Conservation (phyloP, 2,113 vertebrate genomes). For the Chloebia gouldiae region DNA sequence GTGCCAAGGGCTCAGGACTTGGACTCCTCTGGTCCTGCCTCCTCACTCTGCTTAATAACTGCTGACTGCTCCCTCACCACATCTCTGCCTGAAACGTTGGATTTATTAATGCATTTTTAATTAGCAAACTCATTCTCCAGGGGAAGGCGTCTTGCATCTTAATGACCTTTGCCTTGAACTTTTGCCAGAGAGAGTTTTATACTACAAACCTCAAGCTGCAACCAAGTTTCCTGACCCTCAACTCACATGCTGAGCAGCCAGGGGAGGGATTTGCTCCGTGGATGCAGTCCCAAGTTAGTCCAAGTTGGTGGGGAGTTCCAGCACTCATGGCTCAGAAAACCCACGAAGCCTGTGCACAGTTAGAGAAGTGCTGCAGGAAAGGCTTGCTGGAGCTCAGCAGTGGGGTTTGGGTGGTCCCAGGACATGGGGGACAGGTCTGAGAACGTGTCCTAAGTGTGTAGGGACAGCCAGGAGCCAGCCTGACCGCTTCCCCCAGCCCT, state of each 20-base stretch:
- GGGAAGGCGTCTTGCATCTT: slow-evolving; percentile 16
- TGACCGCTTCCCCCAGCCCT: not conserved
- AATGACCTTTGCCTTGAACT: slow-evolving; percentile 2
- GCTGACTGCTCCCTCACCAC: not conserved
- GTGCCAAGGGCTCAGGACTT: not conserved
- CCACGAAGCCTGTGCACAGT: not conserved
- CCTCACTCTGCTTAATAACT: not conserved
- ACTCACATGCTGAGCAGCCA: not conserved
- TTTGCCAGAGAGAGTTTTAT: not conserved
- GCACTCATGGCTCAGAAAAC: not conserved
- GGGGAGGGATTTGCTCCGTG: not conserved
- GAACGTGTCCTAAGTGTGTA: accelerated
- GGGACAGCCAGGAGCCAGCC: not conserved
- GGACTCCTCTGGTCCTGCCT: not conserved
- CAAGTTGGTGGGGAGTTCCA: not conserved
- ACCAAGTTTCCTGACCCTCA: not conserved
- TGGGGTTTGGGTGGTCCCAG: not conserved
- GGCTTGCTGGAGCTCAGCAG: not conserved
- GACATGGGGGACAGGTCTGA: not conserved
- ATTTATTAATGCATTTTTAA: slow-evolving; percentile 60
- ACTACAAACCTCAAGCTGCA: not conserved
- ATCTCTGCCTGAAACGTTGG: not conserved
- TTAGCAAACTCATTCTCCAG: slow-evolving; percentile 18
- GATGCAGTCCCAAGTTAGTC: no score
- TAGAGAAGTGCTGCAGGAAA: not conserved